These are phyloP conservation scores for Gallinago paraguaiae DNA, from an alignment of 2,113 vertebrate species.

Conservation along the genomic window DNA sequence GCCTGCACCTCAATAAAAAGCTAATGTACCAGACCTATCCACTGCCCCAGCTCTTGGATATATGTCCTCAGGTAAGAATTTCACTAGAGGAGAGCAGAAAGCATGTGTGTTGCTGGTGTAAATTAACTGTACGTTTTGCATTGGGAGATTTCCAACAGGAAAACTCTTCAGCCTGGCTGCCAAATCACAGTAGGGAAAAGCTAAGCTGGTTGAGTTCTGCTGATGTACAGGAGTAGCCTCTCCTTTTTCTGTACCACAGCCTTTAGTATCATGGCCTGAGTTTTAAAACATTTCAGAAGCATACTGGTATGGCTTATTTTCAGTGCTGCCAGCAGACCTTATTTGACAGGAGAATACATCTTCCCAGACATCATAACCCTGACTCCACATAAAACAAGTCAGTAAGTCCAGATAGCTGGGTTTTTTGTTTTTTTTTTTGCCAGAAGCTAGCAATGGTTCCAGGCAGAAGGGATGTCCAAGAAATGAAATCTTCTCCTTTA, in stretches of 20 bases:
- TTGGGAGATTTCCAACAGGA: not conserved
- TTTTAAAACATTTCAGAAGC: not conserved
- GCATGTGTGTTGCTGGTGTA: not conserved
- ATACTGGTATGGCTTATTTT: not conserved
- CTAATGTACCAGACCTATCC: not conserved
- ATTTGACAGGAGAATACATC: not conserved
- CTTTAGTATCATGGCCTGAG: not conserved
- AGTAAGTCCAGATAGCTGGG: not conserved
- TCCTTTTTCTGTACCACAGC: not conserved
- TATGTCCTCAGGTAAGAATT: not conserved
- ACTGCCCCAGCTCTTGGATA: not conserved
- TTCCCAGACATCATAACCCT: not conserved
- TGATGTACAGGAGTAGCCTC: not conserved
- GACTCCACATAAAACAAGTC: not conserved
- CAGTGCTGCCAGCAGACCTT: not conserved
- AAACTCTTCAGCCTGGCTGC: not conserved
- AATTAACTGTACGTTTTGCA: not conserved
- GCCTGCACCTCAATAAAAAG: not conserved
- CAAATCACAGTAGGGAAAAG: not conserved
- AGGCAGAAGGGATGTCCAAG: not conserved
- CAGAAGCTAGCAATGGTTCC: not conserved
- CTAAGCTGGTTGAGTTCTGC: not conserved
- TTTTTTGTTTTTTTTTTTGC: not conserved
- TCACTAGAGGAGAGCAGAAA: not conserved
- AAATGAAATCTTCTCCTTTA: not conserved